phyloP scores from a whole-genome alignment of 2,888 invertebrate genomes.

The Doris montereyensis region DNA sequence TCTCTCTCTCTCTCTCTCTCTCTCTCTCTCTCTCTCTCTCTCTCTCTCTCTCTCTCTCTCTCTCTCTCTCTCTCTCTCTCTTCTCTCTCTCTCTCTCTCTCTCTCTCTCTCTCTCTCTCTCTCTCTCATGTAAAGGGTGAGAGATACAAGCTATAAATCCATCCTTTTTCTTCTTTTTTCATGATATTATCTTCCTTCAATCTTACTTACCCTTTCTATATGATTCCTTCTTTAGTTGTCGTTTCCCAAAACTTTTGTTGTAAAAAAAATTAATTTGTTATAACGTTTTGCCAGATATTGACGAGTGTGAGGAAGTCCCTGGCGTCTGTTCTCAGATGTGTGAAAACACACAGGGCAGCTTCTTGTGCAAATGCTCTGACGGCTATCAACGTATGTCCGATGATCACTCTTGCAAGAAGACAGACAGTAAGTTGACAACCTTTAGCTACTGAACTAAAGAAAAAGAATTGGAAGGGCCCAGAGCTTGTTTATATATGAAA shows the following conservation, averaged over 20 bases:
- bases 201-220: not conserved
- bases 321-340: conserved; percentile 96
- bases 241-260: too few species aligned
- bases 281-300: too few species aligned
- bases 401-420: conserved; percentile 89
- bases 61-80: not conserved
- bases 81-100: not conserved
- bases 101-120: conserved; percentile 15
- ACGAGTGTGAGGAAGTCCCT: conserved; percentile 79
- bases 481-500: too few species aligned
- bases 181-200: not conserved
- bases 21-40: not conserved
- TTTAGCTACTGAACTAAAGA: too few species aligned
- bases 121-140: too few species aligned
- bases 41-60: not conserved
- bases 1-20: not conserved
- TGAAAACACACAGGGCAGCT: conserved; percentile 94
- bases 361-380: conserved; percentile 96
- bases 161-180: too few species aligned
- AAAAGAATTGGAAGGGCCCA: too few species aligned
- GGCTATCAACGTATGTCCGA: conserved; percentile 86
- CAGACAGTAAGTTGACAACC: conserved; percentile 78
- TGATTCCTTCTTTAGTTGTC: too few species aligned
- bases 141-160: too few species aligned
- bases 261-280: too few species aligned